Base-by-base conservation (phyloP, 2,888 invertebrate genomes). In the Microplitis manilae region DNA sequence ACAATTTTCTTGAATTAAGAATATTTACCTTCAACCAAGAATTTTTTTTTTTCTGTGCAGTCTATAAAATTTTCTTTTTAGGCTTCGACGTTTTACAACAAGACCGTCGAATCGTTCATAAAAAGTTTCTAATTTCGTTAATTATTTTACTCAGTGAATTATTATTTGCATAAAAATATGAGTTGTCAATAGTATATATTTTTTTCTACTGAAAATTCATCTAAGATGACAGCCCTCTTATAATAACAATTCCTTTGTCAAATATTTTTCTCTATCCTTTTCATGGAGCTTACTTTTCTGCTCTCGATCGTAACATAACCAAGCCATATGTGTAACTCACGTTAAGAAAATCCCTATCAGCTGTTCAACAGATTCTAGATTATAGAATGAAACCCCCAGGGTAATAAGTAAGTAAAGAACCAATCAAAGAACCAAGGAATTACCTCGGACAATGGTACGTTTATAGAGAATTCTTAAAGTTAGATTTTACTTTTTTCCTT, bases 341-440 rank as follows among this genome's bases (percentile, higher is more conserved):
- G 30, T 62, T 20, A 40, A 68, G 86, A 84, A 87, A 88, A 88
- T 86, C 86, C 86, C 85, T 87, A 88, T 88, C 88, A 88, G 88
- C 88, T 87, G 87, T 85, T 86, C 79, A 79, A 82, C 85, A 86
- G 84, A 86, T 85, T 83, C 84, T 83, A 69, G 62, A 64, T 60
- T 30, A 9, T 17, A 60, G 61, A 75, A 69, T 50, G 68, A 62
- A n/a, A 15, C 5, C 15, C 40, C 62, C 62, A 41, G 30, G 30
- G 30, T 30, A 30, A 30, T 30, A 30, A 30, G 2, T 2, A 30
- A 30, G 30, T 30, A 30, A 30, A 30, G 30, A 30, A 17, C 39
- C 39, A 76, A 60, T 20, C n/a, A 39, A 38, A 68, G 65, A 17
- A 50, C 40, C 50, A 50, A 38, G n/a, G 82, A 83, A 81, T 78